These are phyloP conservation scores for Chlorops oryzae DNA, from an alignment of 1,140 invertebrate genomes.

Conservation along the genomic window DNA sequence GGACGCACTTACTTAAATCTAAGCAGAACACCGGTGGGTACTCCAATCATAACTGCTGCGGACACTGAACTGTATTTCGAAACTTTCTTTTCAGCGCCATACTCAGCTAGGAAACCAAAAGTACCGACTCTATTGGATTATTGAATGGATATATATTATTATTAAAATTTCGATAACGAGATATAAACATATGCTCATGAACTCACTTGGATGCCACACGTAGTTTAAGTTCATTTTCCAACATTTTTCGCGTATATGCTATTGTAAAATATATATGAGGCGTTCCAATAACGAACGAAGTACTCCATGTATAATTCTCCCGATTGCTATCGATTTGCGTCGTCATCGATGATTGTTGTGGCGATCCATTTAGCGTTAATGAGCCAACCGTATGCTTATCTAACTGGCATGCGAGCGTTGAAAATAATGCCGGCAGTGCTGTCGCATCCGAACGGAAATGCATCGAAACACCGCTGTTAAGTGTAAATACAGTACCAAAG, in stretches of 20 bases:
- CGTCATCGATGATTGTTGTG: constrained; percentile 64
- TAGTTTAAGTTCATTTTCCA: constrained; percentile 69
- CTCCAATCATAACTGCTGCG: constrained; percentile 74
- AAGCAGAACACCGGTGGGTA: constrained; percentile 79
- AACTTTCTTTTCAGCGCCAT: constrained; percentile 87
- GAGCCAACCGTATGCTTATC: constrained; percentile 81
- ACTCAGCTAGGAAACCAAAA: constrained; percentile 79
- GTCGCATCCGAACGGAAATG: constrained; percentile 67
- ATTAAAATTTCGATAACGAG: neutral
- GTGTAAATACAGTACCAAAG: constrained; percentile 25
- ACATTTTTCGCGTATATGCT: constrained; percentile 70
- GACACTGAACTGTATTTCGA: constrained; percentile 84
- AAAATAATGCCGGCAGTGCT: constrained; percentile 58
- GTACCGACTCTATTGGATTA: constrained; percentile 66
- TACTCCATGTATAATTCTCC: constrained; percentile 57
- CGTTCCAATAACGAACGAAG: constrained; percentile 72
- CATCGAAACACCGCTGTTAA: constrained; percentile 62
- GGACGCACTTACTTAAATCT: constrained; percentile 71
- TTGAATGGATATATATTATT: constrained; percentile 2
- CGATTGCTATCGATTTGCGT: constrained; percentile 72
- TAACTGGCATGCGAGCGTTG: constrained; percentile 76
- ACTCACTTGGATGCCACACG: constrained; percentile 72
- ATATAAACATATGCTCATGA: constrained; percentile 8
- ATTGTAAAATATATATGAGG: constrained; percentile 71
- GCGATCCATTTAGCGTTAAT: constrained; percentile 71